These are phyloP conservation scores for Belonocnema kinseyi DNA, from an alignment of 1,140 invertebrate genomes.

Conservation along the genomic window DNA sequence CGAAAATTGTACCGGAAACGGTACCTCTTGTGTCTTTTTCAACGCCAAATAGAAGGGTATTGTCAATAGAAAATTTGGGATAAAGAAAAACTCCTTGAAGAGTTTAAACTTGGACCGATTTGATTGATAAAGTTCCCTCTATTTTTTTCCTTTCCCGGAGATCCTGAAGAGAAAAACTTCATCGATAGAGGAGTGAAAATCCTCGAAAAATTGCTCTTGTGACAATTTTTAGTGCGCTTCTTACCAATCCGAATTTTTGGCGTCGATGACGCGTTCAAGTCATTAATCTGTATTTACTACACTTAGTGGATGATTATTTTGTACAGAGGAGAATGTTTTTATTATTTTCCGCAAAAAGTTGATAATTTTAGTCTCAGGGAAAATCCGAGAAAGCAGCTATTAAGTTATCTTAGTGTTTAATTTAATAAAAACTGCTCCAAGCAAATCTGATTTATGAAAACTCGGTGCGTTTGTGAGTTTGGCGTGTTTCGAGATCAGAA, in stretches of 20 bases:
- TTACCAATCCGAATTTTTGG: background rate
- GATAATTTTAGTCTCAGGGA: conserved; percentile 30
- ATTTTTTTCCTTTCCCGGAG: conserved; percentile 11
- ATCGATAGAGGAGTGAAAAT: background rate
- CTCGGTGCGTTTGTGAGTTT: no score
- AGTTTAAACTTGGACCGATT: background rate
- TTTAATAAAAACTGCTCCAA: background rate
- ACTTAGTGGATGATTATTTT: conserved; percentile 22
- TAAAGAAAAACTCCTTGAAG: background rate
- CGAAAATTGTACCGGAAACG: conserved; percentile 18
- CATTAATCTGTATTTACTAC: conserved; percentile 29
- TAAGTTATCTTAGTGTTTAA: conserved; percentile 3
- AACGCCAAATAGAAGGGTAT: conserved; percentile 16
- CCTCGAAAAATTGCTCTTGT: background rate
- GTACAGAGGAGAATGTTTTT: background rate
- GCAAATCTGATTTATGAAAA: background rate
- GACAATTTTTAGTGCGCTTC: background rate
- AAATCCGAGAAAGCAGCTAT: background rate
- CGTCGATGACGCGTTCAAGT: background rate
- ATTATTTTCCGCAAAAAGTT: conserved; percentile 9
- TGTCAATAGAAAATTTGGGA: conserved; percentile 19
- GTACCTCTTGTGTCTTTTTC: background rate
- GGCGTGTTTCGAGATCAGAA: no score
- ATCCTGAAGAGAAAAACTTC: background rate
- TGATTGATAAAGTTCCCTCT: conserved; percentile 20